A percentile compares a stretch with the other conserved stretches of the same genome.
phyloP scores from a whole-genome alignment of 2,113 vertebrate genomes.

The Phylloscopus trochilus region DNA sequence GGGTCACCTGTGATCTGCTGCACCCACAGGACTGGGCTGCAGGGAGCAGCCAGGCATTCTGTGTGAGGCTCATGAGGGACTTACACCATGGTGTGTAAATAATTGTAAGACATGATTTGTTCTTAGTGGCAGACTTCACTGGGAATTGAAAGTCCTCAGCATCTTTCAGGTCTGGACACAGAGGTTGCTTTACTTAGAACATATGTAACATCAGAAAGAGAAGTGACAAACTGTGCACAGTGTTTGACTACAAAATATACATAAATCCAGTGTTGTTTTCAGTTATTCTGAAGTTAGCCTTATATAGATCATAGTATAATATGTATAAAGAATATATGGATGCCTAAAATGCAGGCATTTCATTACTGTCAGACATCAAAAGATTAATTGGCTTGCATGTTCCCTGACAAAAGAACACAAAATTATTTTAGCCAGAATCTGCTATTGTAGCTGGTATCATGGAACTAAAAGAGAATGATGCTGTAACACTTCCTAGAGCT shows the following conservation, averaged over 20 bases:
- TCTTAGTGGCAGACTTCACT: background rate
- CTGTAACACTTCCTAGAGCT: background rate
- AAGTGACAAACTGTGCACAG: background rate
- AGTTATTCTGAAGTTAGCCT: background rate
- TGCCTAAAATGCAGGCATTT: background rate
- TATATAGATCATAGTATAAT: background rate
- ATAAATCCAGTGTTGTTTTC: background rate
- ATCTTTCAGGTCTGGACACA: background rate
- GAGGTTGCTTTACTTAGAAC: background rate
- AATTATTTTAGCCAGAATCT: background rate
- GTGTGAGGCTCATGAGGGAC: background rate
- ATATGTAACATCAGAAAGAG: background rate
- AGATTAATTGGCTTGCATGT: background rate
- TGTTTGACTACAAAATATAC: background rate
- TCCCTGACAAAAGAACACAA: background rate
- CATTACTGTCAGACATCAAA: background rate
- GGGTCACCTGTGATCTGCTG: background rate
- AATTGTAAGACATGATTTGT: background rate
- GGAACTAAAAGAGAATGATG: background rate
- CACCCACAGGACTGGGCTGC: too few relatives aligned
- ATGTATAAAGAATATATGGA: background rate
- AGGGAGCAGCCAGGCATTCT: background rate
- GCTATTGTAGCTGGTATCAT: background rate
- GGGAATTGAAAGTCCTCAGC: background rate
- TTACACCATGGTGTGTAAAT: fast-evolving